A percentile compares a stretch with the other conserved stretches of the same genome.
These are phyloP conservation scores for Melitaea cinxia DNA, from an alignment of 1,140 invertebrate species.

Conservation along the genomic window DNA sequence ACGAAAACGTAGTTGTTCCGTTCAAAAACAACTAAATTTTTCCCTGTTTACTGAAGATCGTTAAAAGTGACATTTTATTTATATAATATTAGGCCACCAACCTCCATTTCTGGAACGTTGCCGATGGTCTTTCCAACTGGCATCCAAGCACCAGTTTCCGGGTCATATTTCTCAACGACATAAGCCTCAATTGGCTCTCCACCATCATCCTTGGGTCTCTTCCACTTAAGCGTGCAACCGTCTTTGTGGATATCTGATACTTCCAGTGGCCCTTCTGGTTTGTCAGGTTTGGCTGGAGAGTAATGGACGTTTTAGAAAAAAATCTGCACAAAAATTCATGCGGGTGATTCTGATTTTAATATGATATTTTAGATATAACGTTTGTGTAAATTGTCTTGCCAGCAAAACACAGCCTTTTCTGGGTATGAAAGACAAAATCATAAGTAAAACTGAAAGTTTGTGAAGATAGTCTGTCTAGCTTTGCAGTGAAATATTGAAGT, in stretches of 20 bases:
- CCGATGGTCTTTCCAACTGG: slow-evolving; percentile 91
- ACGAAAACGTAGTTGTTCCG: no score
- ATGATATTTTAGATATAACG: no score
- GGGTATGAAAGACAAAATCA: no score
- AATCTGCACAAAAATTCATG: slow-evolving; percentile 5
- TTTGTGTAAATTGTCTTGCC: no score
- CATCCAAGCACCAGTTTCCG: slow-evolving; percentile 94
- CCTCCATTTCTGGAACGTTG: slow-evolving; percentile 91
- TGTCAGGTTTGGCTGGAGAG: slow-evolving; percentile 91
- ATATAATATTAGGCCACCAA: slow-evolving; percentile 26
- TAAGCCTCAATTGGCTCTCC: slow-evolving; percentile 97
- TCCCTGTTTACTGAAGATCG: no score
- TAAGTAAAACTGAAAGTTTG: no score
- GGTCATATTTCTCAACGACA: slow-evolving; percentile 97
- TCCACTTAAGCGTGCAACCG: slow-evolving; percentile 98
- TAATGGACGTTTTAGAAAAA: neutral
- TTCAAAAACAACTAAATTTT: no score
- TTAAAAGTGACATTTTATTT: no score
- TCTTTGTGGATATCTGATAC: slow-evolving; percentile 98
- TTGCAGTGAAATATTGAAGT: no score
- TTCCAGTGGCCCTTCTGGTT: slow-evolving; percentile 97
- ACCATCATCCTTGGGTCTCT: slow-evolving; percentile 98
- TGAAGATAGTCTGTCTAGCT: no score
- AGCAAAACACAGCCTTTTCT: no score
- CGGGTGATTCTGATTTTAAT: neutral